Percentiles rank a stretch among this genome's conserved stretches.
These are phyloP conservation scores for Epinephelus malabaricus DNA, from an alignment of 2,797 vertebrate species.

Conservation along the genomic window DNA sequence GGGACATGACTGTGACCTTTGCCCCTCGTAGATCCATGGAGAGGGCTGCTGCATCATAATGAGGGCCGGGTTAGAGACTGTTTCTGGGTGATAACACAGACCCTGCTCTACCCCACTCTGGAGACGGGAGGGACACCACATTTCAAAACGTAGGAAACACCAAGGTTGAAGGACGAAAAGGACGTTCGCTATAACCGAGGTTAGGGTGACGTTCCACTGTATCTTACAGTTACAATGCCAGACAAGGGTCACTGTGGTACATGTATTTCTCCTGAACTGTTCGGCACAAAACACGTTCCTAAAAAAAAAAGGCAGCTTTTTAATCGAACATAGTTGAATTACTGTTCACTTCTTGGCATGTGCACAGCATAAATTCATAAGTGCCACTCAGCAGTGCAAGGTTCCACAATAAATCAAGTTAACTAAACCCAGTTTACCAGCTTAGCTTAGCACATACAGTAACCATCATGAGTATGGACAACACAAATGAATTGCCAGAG, in stretches of 20 bases:
- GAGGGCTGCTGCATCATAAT: constrained; percentile 54
- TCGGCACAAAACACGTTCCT: neutral
- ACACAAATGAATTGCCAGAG: neutral
- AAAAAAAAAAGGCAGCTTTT: neutral
- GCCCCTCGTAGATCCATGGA: constrained; percentile 38
- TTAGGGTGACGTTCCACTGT: neutral
- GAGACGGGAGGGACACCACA: constrained; percentile 11
- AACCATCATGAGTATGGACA: neutral
- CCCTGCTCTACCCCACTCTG: constrained; percentile 3
- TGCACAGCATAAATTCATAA: neutral
- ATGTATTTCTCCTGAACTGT: no score
- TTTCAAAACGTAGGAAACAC: constrained; percentile 31
- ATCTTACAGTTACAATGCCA: neutral
- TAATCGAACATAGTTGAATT: neutral
- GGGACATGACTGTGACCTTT: constrained; percentile 57
- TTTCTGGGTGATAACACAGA: constrained; percentile 55
- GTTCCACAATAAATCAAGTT: neutral
- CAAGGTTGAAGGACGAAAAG: constrained; percentile 10
- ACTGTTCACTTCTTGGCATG: neutral
- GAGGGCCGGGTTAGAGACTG: constrained; percentile 36
- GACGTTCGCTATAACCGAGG: neutral
- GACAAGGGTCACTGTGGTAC: no score
- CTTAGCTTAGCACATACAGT: neutral
- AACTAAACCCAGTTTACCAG: neutral
- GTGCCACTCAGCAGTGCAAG: neutral